Evolutionary conservation across 2,113 vertebrate species (phyloP).

Genomic region (Connochaetes taurinus): DNA sequence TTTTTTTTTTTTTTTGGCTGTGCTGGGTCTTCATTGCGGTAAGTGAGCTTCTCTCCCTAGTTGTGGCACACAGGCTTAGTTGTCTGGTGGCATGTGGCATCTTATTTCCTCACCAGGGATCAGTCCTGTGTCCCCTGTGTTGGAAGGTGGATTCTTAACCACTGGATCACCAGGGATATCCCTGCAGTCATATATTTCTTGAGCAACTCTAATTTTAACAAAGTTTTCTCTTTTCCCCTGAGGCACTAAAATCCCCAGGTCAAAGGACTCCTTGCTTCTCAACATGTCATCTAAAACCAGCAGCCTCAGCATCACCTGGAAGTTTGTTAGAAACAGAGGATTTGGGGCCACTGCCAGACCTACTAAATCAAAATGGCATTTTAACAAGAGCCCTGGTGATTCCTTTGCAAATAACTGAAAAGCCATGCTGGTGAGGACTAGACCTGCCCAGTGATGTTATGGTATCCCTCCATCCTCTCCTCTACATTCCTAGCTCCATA

Average conservation of each 20-base stretch:
- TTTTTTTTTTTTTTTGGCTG: neutral
- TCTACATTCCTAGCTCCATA: neutral
- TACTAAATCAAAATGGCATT: neutral
- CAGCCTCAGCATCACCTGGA: accelerated
- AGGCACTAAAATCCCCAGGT: neutral
- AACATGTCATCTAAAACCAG: neutral
- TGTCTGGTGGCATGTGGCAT: neutral
- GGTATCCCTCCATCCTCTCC: neutral
- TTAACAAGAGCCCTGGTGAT: neutral
- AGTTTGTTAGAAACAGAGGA: neutral
- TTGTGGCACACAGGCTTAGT: neutral
- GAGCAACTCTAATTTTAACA: neutral
- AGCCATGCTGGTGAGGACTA: neutral
- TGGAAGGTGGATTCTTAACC: neutral
- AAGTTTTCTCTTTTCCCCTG: neutral
- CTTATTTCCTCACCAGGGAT: neutral
- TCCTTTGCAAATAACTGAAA: neutral
- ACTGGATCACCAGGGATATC: neutral
- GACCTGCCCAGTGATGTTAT: neutral
- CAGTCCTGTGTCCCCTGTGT: neutral
- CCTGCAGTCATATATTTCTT: neutral
- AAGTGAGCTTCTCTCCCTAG: neutral
- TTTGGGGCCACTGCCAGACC: neutral
- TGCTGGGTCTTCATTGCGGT: neutral
- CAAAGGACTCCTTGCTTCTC: neutral